Conservation (phyloP, 2,113 vertebrate genomes). For the Gallinago media region DNA sequence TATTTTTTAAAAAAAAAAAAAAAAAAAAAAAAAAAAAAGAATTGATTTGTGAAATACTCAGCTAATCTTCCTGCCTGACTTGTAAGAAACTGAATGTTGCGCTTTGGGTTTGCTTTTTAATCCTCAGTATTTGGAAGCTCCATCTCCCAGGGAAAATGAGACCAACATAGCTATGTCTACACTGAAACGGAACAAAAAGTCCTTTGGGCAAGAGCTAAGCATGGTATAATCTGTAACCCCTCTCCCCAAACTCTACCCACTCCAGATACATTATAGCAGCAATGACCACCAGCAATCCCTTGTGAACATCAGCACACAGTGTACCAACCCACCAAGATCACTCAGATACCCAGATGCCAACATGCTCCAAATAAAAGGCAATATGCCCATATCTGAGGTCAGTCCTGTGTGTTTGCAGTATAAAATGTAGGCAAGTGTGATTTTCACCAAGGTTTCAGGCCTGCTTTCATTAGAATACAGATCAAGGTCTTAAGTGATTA, state of each 20-base stretch:
- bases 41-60: neutral
- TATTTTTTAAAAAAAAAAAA: neutral
- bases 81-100: neutral
- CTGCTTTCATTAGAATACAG: neutral
- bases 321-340: neutral
- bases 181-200: neutral
- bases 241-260: neutral
- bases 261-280: neutral
- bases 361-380: neutral
- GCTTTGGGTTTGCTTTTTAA: neutral
- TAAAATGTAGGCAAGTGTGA: neutral
- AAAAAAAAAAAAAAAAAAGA: neutral
- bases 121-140: neutral
- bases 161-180: neutral
- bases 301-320: neutral
- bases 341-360: neutral
- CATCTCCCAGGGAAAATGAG: neutral
- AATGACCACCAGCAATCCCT: neutral
- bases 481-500: conserved; percentile 24
- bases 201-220: neutral
- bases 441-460: neutral
- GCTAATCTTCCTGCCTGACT: neutral
- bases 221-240: neutral
- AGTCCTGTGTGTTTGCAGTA: neutral
- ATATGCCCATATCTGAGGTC: neutral